Conservation (phyloP, 2,888 invertebrate species). For the Sympetrum striolatum region DNA sequence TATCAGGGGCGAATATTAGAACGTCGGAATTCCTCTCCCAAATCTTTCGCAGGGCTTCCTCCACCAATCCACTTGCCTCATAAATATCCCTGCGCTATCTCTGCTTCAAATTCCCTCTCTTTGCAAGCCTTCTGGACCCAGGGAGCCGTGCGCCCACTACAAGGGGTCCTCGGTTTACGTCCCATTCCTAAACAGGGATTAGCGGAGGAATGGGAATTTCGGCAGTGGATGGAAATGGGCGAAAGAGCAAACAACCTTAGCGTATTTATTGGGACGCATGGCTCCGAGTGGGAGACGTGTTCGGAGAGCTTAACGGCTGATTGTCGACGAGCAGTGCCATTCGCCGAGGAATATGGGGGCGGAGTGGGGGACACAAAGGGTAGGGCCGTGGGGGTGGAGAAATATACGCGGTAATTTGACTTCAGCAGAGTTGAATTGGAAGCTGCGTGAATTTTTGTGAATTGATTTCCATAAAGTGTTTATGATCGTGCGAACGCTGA, state of each 20-base stretch:
- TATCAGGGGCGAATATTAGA: too few relatives aligned
- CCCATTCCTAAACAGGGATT: conserved; percentile 10
- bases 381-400: background rate
- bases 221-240: background rate
- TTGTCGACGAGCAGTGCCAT: background rate
- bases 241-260: conserved; percentile 9
- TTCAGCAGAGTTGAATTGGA: background rate
- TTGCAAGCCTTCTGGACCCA: background rate
- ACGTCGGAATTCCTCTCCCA: background rate
- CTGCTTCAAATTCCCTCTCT: background rate
- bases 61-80: background rate
- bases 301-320: conserved; percentile 40
- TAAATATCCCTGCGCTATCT: background rate
- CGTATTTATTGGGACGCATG: conserved; percentile 38
- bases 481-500: too few relatives aligned
- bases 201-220: background rate
- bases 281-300: conserved; percentile 16
- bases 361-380: background rate
- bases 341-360: conserved; percentile 13
- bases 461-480: background rate
- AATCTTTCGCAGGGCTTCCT: background rate
- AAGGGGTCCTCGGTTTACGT: background rate
- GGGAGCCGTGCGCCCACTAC: background rate
- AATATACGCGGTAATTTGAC: background rate
- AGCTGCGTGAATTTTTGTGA: background rate